A percentile compares a stretch with the other conserved stretches of the same genome.
Conservation (phyloP, 2,797 vertebrate genomes). For the Carapus acus region DNA sequence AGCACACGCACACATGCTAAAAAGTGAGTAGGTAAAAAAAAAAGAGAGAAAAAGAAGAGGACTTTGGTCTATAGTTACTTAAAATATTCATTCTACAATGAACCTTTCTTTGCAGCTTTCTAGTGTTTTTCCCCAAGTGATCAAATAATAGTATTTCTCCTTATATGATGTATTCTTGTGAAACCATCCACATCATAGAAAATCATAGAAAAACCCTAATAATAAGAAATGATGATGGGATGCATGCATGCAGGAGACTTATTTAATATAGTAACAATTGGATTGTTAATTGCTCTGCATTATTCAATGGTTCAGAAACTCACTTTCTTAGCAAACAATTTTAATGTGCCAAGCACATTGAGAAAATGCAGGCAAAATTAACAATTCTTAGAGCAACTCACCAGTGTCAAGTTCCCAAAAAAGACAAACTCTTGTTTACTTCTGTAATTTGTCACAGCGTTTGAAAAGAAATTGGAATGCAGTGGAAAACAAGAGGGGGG, state of each 20-base stretch:
- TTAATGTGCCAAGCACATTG: conserved; percentile 2
- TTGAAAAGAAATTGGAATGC: conserved; percentile 3
- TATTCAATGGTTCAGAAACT: neutral
- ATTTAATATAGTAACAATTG: conserved; percentile 6
- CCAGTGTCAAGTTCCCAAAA: conserved; percentile 1
- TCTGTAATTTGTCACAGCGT: neutral
- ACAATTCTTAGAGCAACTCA: neutral
- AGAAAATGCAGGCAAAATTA: conserved; percentile 3
- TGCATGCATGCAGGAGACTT: conserved; percentile 10
- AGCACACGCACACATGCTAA: neutral
- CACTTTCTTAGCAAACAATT: neutral
- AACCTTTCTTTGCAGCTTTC: no score
- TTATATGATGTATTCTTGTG: no score
- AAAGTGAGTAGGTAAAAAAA: neutral
- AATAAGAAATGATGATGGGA: no score
- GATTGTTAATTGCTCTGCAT: neutral
- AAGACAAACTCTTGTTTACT: neutral
- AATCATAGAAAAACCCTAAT: no score
- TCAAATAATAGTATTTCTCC: no score
- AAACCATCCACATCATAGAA: no score
- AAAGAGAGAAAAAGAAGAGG: no score
- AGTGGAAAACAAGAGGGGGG: neutral
- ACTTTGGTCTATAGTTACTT: conserved; percentile 4
- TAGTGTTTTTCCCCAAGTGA: no score
- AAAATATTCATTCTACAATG: conserved; percentile 19